Evolutionary conservation across 2,797 vertebrate genomes (phyloP), one percentile per base, ranked within the genome.

Genomic region (Etheostoma nigrum): DNA sequence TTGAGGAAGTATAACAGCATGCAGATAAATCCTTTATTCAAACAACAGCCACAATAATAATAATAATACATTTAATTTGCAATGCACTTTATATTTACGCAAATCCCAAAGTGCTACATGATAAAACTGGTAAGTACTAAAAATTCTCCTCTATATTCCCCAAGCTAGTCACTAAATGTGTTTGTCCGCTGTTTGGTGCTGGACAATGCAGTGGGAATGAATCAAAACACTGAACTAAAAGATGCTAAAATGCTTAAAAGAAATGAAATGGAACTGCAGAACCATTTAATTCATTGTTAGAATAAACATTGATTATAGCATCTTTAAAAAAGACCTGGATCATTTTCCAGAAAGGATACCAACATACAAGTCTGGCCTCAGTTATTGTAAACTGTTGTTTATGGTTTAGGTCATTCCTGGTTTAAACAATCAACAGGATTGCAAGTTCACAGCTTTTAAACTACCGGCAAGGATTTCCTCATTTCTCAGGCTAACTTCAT

Each of bases 91-190:
- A 30, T 30, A 30, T 30, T 30, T 30, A 30, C 30, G 30, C 27
- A 27, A 27, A 4, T 4, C 27, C 27, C 27, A 27, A 27, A 27
- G 27, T 4, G 27, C 27, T 27, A 27, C 4, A 5, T 27, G 30
- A 30, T 30, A 30, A 30, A 30, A 30, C 30, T 6, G 30, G 30
- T 30, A 30, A 30, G 30, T 30, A 5, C 30, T 30, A 30, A 30
- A 5, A 30, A 16, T 45, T 36, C 53, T 47, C 53, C 59, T 15
- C 23, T 68, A 2, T 68, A 23, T 52, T 81, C 10, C 68, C 47
- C 59, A 58, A 58, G 33, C 15, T 25, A 59, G 1, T 44, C 13
- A 4, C 25, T 72, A 44, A 27, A 33, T 67, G 6, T 25, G 23
- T 76, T 23, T 27, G 25, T 54, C 21, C 48, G 30, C 27, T 64